Conservation (phyloP, 2,113 vertebrate genomes). For the Eolophus roseicapilla region DNA sequence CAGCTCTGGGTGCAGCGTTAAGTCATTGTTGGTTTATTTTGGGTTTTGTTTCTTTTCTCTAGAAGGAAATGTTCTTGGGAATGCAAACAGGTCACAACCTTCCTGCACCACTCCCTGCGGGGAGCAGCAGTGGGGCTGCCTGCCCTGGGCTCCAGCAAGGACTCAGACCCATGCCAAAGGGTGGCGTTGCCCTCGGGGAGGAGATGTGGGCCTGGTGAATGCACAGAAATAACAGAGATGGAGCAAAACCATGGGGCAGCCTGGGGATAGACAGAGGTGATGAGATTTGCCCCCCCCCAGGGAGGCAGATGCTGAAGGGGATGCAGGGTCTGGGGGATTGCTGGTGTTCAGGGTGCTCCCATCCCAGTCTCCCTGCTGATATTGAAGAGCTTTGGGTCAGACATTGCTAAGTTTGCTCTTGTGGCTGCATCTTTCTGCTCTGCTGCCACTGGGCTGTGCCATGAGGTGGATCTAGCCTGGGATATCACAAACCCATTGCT, state of each 20-base stretch:
- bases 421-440: background rate
- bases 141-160: background rate
- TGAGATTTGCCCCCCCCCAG: background rate
- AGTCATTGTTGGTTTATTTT: background rate
- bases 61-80: background rate
- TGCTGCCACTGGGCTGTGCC: background rate
- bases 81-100: background rate
- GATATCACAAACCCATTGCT: background rate
- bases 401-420: background rate
- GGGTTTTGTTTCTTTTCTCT: background rate
- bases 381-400: background rate
- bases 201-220: fast-evolving
- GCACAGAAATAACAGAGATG: fast-evolving
- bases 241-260: background rate
- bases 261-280: background rate
- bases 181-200: background rate
- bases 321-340: background rate
- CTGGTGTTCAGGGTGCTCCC: background rate
- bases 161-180: background rate
- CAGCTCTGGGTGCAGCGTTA: background rate
- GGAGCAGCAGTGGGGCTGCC: background rate
- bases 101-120: background rate
- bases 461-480: background rate
- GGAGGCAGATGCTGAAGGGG: background rate
- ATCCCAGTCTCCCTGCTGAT: background rate